Evolutionary conservation across 2,888 invertebrate species (phyloP).

Genomic region (Lepetodrilus schrolli): DNA sequence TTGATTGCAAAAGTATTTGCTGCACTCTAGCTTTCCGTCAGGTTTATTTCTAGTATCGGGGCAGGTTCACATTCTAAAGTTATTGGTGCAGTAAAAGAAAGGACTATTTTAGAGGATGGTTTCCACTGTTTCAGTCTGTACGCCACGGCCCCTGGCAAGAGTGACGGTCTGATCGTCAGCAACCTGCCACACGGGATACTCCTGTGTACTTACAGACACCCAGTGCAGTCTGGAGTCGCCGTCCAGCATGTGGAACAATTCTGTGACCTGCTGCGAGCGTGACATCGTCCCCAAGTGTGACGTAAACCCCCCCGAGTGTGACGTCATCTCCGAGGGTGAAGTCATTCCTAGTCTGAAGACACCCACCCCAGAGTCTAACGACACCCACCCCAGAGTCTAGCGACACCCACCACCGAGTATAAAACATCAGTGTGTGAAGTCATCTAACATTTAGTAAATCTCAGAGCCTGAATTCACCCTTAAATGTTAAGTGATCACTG

Average conservation of each 20-base stretch:
- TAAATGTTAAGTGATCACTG: no score
- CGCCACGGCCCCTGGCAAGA: slow-evolving; percentile 44
- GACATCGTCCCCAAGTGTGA: slow-evolving; percentile 4
- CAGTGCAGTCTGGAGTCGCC: slow-evolving; percentile 42
- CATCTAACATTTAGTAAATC: not conserved
- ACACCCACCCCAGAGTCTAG: not conserved
- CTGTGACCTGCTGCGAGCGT: slow-evolving; percentile 53
- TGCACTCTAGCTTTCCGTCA: not conserved
- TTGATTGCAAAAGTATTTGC: no score
- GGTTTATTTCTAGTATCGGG: not conserved
- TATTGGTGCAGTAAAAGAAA: no score
- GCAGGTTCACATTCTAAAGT: not conserved
- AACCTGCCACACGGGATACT: slow-evolving; percentile 53
- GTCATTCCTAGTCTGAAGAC: no score
- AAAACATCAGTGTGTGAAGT: not conserved
- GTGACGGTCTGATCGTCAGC: slow-evolving; percentile 50
- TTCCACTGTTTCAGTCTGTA: slow-evolving; percentile 47
- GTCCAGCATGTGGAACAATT: slow-evolving; percentile 50
- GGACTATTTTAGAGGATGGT: no score
- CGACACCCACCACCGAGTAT: not conserved
- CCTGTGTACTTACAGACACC: slow-evolving; percentile 46
- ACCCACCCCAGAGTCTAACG: no score
- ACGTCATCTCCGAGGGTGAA: no score
- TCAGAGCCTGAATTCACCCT: no score
- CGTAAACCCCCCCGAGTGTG: no score